phyloP scores from a whole-genome alignment of 2,888 invertebrate genomes.

The Galerucella calmariensis region DNA sequence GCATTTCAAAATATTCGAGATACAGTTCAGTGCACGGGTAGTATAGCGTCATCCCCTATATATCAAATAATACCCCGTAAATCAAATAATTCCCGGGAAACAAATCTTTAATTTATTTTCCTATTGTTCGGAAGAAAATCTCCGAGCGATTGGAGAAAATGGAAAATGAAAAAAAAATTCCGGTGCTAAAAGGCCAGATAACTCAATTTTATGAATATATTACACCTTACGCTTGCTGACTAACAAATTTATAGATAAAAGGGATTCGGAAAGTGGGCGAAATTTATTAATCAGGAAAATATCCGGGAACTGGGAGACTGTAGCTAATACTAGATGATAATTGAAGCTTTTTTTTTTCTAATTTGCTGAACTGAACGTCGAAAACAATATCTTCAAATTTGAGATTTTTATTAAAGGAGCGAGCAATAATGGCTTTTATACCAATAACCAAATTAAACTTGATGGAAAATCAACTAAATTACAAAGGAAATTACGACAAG shows the following conservation, averaged over 20 bases:
- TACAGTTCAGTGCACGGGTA: background rate
- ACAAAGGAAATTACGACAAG: too few species aligned
- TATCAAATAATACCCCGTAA: slow-evolving; percentile 18
- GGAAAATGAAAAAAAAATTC: slow-evolving; percentile 26
- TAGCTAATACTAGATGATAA: background rate
- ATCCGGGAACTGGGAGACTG: background rate
- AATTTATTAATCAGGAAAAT: slow-evolving; percentile 35
- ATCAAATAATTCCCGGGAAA: slow-evolving; percentile 18
- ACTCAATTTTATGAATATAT: slow-evolving; percentile 38
- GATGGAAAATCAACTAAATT: too few species aligned
- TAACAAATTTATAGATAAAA: slow-evolving; percentile 38
- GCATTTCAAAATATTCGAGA: background rate
- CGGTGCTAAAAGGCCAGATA: slow-evolving; percentile 29
- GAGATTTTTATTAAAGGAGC: too few species aligned
- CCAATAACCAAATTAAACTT: too few species aligned
- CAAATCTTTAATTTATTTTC: slow-evolving; percentile 34
- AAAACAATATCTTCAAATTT: too few species aligned
- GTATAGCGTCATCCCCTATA: slow-evolving; percentile 5
- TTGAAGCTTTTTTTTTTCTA: background rate
- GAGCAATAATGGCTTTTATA: too few species aligned
- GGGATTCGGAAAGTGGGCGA: slow-evolving; percentile 27
- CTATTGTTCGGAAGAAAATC: slow-evolving; percentile 29
- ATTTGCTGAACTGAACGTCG: too few species aligned
- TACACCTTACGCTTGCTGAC: slow-evolving; percentile 35
- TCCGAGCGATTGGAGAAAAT: slow-evolving; percentile 18